These are phyloP conservation scores for Idaea aversata DNA, from an alignment of 2,888 invertebrate species.

Conservation along the genomic window DNA sequence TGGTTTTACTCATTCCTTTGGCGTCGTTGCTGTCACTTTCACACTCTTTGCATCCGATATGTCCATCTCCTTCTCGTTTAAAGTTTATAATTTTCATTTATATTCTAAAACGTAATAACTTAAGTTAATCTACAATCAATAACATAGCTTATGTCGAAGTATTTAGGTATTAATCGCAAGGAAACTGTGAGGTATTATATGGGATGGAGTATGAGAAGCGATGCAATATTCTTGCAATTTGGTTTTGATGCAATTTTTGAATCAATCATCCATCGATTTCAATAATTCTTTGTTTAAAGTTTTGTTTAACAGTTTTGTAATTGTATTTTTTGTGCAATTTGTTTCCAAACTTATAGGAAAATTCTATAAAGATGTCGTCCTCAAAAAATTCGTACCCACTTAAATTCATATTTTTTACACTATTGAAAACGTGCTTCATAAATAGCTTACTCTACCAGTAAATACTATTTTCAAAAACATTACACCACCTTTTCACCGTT, in stretches of 20 bases:
- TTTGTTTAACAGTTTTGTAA: neutral
- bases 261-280: neutral
- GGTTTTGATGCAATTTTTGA: neutral
- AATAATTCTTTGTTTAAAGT: neutral
- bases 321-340: neutral
- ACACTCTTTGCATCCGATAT: conserved; percentile 33
- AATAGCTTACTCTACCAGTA: neutral
- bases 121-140: neutral
- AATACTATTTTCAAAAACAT: neutral
- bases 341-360: no score
- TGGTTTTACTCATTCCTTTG: conserved; percentile 64
- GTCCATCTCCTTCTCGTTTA: conserved; percentile 38
- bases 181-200: neutral
- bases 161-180: neutral
- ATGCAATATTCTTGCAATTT: neutral
- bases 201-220: neutral
- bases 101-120: neutral
- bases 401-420: no score
- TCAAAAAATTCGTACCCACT: no score
- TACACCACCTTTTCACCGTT: neutral
- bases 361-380: no score
- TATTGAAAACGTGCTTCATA: no score
- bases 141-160: neutral
- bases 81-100: conserved; percentile 40
- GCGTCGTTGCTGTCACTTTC: conserved; percentile 59